Evolutionary conservation across 2,888 invertebrate genomes (phyloP).

Genomic region (Drosophila vallismaia): DNA sequence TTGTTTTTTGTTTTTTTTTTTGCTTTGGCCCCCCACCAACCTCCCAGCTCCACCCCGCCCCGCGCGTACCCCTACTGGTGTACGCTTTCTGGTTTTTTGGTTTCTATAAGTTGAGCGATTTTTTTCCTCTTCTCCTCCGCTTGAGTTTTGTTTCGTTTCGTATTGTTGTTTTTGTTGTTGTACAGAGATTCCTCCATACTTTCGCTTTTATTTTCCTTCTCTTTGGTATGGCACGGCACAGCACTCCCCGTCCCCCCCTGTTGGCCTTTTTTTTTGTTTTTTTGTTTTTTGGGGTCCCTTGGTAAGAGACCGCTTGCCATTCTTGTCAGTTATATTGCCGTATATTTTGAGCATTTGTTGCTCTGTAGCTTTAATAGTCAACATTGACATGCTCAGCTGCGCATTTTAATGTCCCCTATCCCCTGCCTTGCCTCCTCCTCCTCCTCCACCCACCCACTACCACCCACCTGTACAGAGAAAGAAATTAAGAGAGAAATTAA

Average conservation of each 20-base stretch:
- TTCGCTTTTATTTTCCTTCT: slow-evolving; percentile 63
- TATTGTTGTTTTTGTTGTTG: slow-evolving; percentile 39
- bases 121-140: slow-evolving; percentile 28
- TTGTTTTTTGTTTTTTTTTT: slow-evolving; percentile 28
- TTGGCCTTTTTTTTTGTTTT: neutral
- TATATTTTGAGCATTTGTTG: slow-evolving; percentile 31
- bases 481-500: slow-evolving; percentile 7
- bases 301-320: slow-evolving; percentile 20
- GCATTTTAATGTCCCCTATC: slow-evolving; percentile 55
- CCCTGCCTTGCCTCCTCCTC: neutral
- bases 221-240: neutral
- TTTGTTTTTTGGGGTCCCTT: slow-evolving; percentile 7
- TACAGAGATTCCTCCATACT: slow-evolving; percentile 70
- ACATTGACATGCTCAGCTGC: slow-evolving; percentile 78
- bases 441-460: neutral
- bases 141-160: slow-evolving; percentile 45
- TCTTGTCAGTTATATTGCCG: slow-evolving; percentile 37
- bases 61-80: slow-evolving; percentile 10
- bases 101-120: slow-evolving; percentile 64
- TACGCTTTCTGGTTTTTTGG: slow-evolving; percentile 73
- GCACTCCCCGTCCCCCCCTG: neutral
- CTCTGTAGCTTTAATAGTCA: slow-evolving; percentile 64
- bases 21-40: slow-evolving; percentile 1
- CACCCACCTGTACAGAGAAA: slow-evolving; percentile 14
- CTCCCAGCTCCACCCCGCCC: neutral